Conservation (phyloP, 2,113 vertebrate species). For the Ploceus nigricollis region DNA sequence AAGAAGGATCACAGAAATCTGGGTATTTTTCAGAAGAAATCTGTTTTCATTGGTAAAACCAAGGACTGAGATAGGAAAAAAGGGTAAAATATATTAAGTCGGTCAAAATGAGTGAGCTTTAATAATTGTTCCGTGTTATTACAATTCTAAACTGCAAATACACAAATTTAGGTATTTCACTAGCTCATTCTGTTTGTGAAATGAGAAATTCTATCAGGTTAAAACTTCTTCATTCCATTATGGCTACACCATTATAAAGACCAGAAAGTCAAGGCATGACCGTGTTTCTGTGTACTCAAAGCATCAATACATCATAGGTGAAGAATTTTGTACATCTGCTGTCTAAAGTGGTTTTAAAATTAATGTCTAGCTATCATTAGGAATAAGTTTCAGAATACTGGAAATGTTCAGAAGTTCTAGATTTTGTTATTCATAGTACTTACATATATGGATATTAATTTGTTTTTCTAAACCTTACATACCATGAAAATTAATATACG, state of each 20-base stretch:
- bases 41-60: neutral
- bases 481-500: neutral
- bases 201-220: neutral
- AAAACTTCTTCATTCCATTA: neutral
- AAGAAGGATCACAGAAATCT: neutral
- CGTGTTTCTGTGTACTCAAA: neutral
- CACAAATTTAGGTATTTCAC: neutral
- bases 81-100: neutral
- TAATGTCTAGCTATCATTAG: neutral
- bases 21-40: neutral
- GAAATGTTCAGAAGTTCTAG: neutral
- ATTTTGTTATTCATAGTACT: neutral
- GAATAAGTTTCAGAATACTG: neutral
- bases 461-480: neutral
- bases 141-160: neutral
- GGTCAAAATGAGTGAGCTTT: neutral
- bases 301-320: neutral
- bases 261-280: neutral
- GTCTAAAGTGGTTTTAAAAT: neutral
- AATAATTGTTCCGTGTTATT: neutral
- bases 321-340: neutral
- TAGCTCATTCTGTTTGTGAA: neutral
- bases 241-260: neutral
- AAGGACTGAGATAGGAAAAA: neutral
- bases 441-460: neutral